Conservation (phyloP, 1,140 invertebrate genomes). For the Drosophila repletoides region DNA sequence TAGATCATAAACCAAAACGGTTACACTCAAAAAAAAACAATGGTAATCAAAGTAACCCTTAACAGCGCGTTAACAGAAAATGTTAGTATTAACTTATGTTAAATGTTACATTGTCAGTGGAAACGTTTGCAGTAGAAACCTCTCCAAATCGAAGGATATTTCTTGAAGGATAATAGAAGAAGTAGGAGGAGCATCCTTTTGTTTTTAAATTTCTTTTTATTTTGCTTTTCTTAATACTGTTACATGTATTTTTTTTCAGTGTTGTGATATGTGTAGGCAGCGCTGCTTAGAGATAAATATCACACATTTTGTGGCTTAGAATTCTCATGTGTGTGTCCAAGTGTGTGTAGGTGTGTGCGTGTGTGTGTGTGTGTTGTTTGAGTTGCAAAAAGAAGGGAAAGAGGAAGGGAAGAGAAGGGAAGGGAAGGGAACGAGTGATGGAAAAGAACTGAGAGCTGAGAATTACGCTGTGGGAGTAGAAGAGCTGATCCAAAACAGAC, state of each 20-base stretch:
- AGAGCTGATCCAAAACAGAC: constrained; percentile 32
- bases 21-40: neutral
- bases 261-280: constrained; percentile 7
- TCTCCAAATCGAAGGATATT: too few species aligned
- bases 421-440: too few species aligned
- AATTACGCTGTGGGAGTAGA: constrained; percentile 59
- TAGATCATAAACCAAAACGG: constrained; percentile 10
- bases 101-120: too few species aligned
- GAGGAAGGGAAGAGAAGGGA: too few species aligned
- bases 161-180: too few species aligned
- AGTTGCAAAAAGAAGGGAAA: constrained; percentile 11
- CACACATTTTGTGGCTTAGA: constrained; percentile 40
- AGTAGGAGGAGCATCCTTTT: too few species aligned
- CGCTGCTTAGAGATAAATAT: constrained; percentile 17
- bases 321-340: neutral
- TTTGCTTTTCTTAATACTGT: too few species aligned
- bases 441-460: neutral
- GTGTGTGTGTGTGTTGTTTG: constrained; percentile 42
- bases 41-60: too few species aligned
- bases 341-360: constrained; percentile 23
- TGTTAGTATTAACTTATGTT: too few species aligned
- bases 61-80: too few species aligned
- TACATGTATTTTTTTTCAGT: neutral
- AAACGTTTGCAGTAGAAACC: too few species aligned
- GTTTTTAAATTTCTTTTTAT: too few species aligned